Conservation (phyloP, 92 coral and sea anemone genomes). For the Parazoanthus swiftii region DNA sequence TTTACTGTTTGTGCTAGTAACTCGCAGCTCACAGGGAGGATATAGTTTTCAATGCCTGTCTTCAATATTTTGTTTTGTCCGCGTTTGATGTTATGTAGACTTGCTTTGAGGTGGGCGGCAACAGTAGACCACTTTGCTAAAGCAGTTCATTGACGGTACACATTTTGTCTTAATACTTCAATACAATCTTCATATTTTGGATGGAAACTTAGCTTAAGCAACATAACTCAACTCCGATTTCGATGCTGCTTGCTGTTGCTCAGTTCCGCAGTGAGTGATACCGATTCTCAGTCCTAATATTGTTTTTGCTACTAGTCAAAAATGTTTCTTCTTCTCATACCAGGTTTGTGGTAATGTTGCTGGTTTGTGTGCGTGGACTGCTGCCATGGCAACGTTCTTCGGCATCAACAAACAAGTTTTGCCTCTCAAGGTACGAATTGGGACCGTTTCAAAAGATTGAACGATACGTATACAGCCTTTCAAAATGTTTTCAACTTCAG, state of each 20-base stretch:
- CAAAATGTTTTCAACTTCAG: not conserved
- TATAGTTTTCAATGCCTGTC: too few relatives aligned
- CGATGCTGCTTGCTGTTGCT: not conserved
- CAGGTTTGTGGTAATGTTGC: conserved; percentile 99
- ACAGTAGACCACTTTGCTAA: too few relatives aligned
- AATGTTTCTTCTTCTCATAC: not conserved
- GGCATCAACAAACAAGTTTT: conserved; percentile 96
- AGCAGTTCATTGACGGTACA: too few relatives aligned
- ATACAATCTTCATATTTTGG: too few relatives aligned
- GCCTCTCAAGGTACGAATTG: conserved; percentile 78
- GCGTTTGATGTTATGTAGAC: too few relatives aligned
- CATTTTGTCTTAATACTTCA: too few relatives aligned
- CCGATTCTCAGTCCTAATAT: not conserved
- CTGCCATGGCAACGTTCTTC: conserved; percentile 94
- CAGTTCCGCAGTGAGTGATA: not conserved
- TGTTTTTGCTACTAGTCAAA: not conserved
- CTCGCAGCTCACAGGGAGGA: too few relatives aligned
- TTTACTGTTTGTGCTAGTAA: too few relatives aligned
- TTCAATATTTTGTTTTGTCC: too few relatives aligned
- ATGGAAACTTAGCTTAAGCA: too few relatives aligned
- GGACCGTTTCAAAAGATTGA: not conserved
- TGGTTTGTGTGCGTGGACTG: conserved; percentile 96
- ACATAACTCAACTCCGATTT: not conserved
- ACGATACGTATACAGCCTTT: not conserved
- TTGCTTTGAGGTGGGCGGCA: too few relatives aligned